These are phyloP conservation scores for Lasioglossum calceatum DNA, from an alignment of 2,888 invertebrate genomes.

Conservation along the genomic window DNA sequence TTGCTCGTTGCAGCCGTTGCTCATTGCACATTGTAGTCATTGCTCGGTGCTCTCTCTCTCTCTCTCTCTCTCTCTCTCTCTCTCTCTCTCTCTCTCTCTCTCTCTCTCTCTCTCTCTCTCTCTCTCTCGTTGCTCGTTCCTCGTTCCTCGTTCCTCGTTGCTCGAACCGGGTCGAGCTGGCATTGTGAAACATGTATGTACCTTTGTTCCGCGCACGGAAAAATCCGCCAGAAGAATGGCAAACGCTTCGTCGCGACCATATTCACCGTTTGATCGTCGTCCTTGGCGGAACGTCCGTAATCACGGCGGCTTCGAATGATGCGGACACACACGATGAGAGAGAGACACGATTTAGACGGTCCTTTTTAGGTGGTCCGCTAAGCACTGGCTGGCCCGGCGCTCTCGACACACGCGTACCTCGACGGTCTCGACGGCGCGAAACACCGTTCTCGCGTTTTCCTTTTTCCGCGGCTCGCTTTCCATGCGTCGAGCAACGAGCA, in stretches of 20 bases:
- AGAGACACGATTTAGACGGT: not conserved
- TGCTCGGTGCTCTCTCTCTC: not conserved
- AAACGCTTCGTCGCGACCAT: not conserved
- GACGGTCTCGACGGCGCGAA: conserved; percentile 1
- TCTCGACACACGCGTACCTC: not conserved
- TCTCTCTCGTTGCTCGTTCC: no score
- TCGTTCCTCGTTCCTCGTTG: not conserved
- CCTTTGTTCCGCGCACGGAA: not conserved
- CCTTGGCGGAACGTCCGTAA: not conserved
- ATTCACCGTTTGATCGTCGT: not conserved
- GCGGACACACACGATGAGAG: not conserved
- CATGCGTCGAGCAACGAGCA: conserved; percentile 42
- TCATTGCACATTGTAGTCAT: not conserved
- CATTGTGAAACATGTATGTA: not conserved
- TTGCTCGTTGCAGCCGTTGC: no score
- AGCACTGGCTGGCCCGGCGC: not conserved
- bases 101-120: no score
- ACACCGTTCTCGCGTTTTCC: conserved; percentile 2
- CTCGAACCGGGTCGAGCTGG: not conserved
- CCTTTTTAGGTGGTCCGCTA: conserved; percentile 13
- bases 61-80: no score
- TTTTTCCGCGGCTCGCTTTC: conserved; percentile 17
- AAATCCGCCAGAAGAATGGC: not conserved
- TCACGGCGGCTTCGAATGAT: not conserved
- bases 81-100: no score